These are phyloP conservation scores for Pteromalus puparum DNA, from an alignment of 1,140 invertebrate genomes.

Conservation along the genomic window DNA sequence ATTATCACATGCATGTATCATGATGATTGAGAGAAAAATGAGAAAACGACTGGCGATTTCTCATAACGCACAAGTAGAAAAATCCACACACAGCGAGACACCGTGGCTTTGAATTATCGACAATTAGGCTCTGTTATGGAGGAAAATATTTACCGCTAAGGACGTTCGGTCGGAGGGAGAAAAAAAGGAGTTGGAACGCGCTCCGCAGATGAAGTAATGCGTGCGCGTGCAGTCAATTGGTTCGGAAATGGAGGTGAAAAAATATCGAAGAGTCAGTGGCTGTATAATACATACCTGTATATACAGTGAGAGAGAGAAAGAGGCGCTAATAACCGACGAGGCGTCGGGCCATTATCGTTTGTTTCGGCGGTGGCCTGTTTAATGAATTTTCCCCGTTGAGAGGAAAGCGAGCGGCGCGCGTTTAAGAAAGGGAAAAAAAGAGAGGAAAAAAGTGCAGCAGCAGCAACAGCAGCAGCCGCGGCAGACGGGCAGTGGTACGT, in stretches of 20 bases:
- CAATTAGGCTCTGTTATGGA: background rate
- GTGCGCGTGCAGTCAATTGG: background rate
- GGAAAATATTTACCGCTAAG: background rate
- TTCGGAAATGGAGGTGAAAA: background rate
- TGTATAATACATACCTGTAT: too few relatives aligned
- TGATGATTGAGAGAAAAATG: background rate
- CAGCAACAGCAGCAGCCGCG: background rate
- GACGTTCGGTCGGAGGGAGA: background rate
- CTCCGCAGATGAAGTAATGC: background rate
- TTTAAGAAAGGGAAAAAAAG: background rate
- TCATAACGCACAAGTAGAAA: background rate
- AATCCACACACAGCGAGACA: background rate
- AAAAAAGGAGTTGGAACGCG: background rate
- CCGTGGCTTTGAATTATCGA: background rate
- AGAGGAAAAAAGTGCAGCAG: constrained; percentile 33
- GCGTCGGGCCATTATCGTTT: constrained; percentile 27
- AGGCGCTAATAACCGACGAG: constrained; percentile 14
- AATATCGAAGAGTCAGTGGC: background rate
- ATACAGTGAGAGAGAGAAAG: background rate
- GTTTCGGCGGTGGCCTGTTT: background rate
- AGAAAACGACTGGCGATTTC: background rate
- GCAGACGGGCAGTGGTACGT: background rate
- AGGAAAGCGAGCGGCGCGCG: background rate
- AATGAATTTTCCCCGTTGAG: constrained; percentile 40
- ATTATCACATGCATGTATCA: background rate